Evolutionary conservation across 2,113 vertebrate species (phyloP), one percentile per base, ranked within the genome.

Genomic region (Chaetodon auriga): DNA sequence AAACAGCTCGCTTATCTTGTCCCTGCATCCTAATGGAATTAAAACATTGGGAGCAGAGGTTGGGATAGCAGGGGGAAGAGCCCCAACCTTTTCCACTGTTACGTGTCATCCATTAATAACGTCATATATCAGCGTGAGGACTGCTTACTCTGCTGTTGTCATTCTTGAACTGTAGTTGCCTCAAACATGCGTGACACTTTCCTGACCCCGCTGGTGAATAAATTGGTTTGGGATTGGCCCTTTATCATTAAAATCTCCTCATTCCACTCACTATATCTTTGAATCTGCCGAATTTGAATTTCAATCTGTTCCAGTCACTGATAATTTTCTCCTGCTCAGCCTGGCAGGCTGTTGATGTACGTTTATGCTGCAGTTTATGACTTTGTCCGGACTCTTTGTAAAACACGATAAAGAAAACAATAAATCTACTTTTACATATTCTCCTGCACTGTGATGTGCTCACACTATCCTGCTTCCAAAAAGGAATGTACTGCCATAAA

Each of bases 351-450:
- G 70, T 78, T 90, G 83, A 91, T 81, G 15, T 70, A 61, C 6
- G 23, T 70, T 79, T 61, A 90, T 65, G 43, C 63, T 51, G 51
- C 68, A 51, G 61, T 84, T 87, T 83, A 87, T 87, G 82, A 81
- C 79, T 87, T 86, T 83, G 54, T 72, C 57, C n/a, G 25, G 60
- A 63, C 43, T 81, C 48, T 83, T 75, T 76, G 63, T 78, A 55
- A 90, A 86, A 55, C 45, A 85, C 54, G 86, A 85, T 82, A 82
- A 72, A 63, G 74, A 79, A 86, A 87, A 80, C 83, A 82, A 80
- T 89, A 89, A 90, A 90, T 89, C 51, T 78, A 10, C 62, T 60
- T 84, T 61, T 71, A 13, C 71, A 76, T 64, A 68, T 78, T 64
- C 35, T 60, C 43, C 46, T 72, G 55, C 25, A 68, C 66, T 51